Base-by-base conservation (phyloP, 1,140 invertebrate species). In the Drosophila sturtevanti region DNA sequence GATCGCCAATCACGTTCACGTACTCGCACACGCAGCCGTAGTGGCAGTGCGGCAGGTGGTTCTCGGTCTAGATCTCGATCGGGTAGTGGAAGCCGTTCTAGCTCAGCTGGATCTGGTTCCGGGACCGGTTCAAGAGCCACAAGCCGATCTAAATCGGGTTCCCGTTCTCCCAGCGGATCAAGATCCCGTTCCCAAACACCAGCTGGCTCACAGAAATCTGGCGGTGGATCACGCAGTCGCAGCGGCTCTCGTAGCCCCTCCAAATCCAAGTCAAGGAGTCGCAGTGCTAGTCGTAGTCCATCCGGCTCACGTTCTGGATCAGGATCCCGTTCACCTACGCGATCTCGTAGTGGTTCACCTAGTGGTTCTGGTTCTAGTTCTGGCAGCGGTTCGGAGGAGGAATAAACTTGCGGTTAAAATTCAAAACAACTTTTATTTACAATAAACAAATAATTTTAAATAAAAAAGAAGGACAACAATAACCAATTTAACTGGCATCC, bases 201-300 rank as follows among this genome's bases (percentile, higher is more conserved):
- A 18, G 55, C 64, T 22, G 77, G 77, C 52, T 91, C 85, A 48
- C 71, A 84, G 52, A 91, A 90, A 63, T 79, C 81, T n/a, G 74
- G 62, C 1, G 93, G 93, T 1, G 91, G 90, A 4, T 92, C 91
- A 34, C 92, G 92, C 3, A 92, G 92, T 21, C 63, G 77, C 6
- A 77, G 64, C 0, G 77, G 76, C 37, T 90, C 79, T 21, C 76
- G 81, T 48, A 72, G 24, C 27, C 55, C 55, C 21, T 12, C 72
- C 1, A 85, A 79, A 67, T 68, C 73, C 0, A 63, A 67, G 31
- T 91, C 87, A 0, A 67, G 69, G 5, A 77, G 77, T 56, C 77
- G 86, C 12, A 92, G 90, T 37, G 63, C 61, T 63, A 77, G 77
- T 52, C 77, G 86, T n/a, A 92, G 90, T 37, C 65, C 61, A 60